Percentiles rank a stretch among this genome's conserved stretches.
Conservation (phyloP, 2,113 vertebrate genomes). For the Micromys minutus region DNA sequence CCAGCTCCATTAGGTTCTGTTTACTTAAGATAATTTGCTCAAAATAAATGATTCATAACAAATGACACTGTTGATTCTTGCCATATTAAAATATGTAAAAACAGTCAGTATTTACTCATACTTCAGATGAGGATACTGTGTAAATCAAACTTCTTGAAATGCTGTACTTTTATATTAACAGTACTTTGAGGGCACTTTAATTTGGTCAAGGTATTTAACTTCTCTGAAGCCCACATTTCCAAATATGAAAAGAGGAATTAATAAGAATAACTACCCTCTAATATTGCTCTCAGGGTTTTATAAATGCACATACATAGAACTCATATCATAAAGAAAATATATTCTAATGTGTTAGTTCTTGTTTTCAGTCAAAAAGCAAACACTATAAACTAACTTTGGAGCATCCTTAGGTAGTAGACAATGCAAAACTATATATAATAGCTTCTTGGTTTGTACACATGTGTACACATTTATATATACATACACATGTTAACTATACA, state of each 20-base stretch:
- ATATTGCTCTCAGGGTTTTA: neutral
- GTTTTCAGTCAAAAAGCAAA: neutral
- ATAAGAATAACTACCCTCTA: neutral
- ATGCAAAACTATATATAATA: neutral
- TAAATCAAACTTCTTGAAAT: neutral
- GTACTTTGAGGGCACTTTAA: neutral
- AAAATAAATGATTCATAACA: neutral
- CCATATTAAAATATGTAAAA: neutral
- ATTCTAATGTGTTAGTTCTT: neutral
- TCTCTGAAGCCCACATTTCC: neutral
- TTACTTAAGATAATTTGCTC: neutral
- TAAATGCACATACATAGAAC: neutral
- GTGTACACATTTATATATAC: rapidly evolving
- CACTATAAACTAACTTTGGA: neutral
- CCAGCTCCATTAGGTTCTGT: neutral
- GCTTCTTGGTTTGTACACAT: neutral
- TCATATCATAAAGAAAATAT: neutral
- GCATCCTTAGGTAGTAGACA: neutral
- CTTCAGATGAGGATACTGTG: neutral
- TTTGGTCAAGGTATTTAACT: neutral
- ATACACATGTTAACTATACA: neutral
- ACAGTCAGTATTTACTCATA: neutral
- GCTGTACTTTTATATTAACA: rapidly evolving
- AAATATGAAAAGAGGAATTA: neutral
- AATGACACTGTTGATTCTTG: neutral